phyloP scores from a whole-genome alignment of 2,113 vertebrate genomes.

The Agapornis roseicollis region DNA sequence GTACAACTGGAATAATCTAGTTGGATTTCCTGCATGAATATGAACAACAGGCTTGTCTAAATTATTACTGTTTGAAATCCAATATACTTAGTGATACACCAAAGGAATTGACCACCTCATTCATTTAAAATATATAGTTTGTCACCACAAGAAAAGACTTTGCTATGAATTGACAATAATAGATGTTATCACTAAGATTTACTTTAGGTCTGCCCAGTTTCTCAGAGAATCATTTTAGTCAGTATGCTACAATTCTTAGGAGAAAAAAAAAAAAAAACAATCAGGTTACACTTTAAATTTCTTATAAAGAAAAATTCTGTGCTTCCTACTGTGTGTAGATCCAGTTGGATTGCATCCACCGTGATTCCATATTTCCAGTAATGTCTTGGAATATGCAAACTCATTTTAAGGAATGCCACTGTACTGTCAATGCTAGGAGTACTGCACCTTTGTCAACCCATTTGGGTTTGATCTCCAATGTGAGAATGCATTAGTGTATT shows the following conservation, averaged over 20 bases:
- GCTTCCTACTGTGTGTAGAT: rapidly evolving
- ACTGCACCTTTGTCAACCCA: background rate
- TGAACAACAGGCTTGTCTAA: background rate
- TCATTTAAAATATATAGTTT: background rate
- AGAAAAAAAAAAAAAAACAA: background rate
- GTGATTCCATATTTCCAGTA: background rate
- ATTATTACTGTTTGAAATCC: background rate
- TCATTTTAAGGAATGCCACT: background rate
- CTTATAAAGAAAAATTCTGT: background rate
- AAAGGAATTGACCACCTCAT: background rate
- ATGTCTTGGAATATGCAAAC: background rate
- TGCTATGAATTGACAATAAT: background rate
- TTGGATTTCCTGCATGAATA: background rate
- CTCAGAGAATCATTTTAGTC: background rate
- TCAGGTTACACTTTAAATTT: background rate
- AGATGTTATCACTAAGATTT: background rate
- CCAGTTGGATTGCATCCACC: rapidly evolving
- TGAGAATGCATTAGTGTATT: background rate
- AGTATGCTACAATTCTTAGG: background rate
- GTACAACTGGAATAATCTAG: background rate
- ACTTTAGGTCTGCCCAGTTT: background rate
- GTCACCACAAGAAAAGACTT: background rate
- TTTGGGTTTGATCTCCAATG: background rate
- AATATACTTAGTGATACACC: background rate
- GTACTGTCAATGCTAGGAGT: background rate